Evolutionary conservation across 2,113 vertebrate species (phyloP), one percentile per base, ranked within the genome.

Genomic region (Riparia riparia): DNA sequence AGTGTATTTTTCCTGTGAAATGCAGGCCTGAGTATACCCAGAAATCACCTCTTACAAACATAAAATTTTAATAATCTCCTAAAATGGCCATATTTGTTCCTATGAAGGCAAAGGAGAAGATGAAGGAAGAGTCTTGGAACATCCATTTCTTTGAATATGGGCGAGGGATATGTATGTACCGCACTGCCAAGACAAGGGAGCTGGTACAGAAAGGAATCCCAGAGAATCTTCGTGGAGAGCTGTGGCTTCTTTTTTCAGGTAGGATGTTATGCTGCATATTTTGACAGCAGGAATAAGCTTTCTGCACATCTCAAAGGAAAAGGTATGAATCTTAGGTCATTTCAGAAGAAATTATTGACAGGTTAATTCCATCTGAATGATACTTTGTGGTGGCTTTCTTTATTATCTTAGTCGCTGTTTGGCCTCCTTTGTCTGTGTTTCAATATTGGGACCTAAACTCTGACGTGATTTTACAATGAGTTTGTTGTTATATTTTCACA

Each of bases 81-180:
- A 45, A 94, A 90, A 79, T 26, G 44, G 26, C 17, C 20, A 2
- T 56, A 3, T 60, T 81, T 93, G 64, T 73, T 77, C 20, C 60
- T 77, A 31, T 90, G 49, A 95, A 99, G 99, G 99, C 99, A 86
- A 99, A 99, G 95, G 99, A 99, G 96, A 99, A 98, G 94, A 99
- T 99, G 99, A 99, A 99, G 78, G 99, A 99, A 93, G 99, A 99
- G 86, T 98, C 98, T 0, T 99, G 99, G 99, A 98, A 99, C 93
- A 99, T 99, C 90, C 99, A 99, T 94, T 99, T 99, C 97, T 99
- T 99, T 41, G 99, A 99, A 96, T 99, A 99, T 13, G 99, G 99
- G 31, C 98, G 99, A 3, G 99, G 99, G 1, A 98, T 99, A 94
- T 99, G 99, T 85, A 99, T 99, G 99, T 99, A 99, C 97, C 98